Base-by-base conservation (phyloP, 2,888 invertebrate species). In the Muscina levida region DNA sequence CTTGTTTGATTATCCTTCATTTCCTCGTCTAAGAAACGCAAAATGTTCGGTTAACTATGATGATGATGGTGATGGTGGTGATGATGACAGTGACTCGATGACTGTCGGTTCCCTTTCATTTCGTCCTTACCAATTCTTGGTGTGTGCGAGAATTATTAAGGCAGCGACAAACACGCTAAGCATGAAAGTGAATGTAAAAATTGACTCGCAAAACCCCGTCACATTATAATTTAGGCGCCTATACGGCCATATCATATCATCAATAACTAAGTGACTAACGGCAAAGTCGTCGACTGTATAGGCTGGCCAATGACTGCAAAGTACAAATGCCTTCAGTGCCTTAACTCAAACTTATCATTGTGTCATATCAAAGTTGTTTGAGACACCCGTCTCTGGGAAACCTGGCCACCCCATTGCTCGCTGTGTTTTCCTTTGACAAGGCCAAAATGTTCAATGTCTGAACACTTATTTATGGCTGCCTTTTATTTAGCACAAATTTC, bases 151-250 rank as follows among this genome's bases (percentile, higher is more conserved):
- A 77, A 59, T 51, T 59, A 71, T 22, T 11, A 70, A 48, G 42
- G 31, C 39, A 53, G n/a, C n/a, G n/a, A n/a, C n/a, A 59, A 71
- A 70, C 71, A 80, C 44, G 53, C 57, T 37, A 80, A 80, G 46
- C 37, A 53, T 37, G 17, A 8, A 5, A n/a, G n/a, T n/a, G 5
- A 56, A 53, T 42, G 15, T 1, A 15, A 39, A 17, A 59, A 59
- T 6, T 31, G 31, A 56, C 17, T 15, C n/a, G 17, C 15, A 15
- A 31, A 37, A 59, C 15, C 17, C 31, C 3, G 22, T 13, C n/a
- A 70, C 10, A 67, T 48, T 71, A 59, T 72, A 62, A 68, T 75
- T 79, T 75, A 37, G 79, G 79, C 79, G 79, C 79, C 79, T 31
- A 22, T 26, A 24, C 48, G 46, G 17, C 48, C 68, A 39, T 59